Percentiles rank a stretch among this genome's conserved stretches.
Conservation (phyloP, 64 coral and sea anemone species). For the Exaiptasia diaphana region DNA sequence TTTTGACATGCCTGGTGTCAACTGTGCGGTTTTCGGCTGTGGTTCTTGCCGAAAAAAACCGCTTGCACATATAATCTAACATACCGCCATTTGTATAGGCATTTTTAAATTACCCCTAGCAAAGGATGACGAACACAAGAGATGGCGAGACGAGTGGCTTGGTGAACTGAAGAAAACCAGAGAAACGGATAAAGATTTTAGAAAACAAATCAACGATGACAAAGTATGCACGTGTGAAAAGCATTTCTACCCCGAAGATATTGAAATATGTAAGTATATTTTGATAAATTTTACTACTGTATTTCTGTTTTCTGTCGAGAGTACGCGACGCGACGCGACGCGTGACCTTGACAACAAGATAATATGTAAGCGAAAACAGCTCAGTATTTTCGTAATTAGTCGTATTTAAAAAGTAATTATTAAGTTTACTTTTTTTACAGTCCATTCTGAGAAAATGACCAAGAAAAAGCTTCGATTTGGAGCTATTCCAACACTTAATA, state of each 20-base stretch:
- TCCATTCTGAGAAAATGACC: not conserved
- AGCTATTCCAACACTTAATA: not conserved
- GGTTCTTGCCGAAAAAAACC: too few relatives aligned
- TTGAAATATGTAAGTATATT: slow-evolving; percentile 10
- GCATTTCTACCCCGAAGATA: slow-evolving; percentile 9
- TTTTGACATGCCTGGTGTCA: not conserved
- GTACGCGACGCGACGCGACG: too few relatives aligned
- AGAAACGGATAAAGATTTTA: not conserved
- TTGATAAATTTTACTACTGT: not conserved
- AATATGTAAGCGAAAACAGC: not conserved
- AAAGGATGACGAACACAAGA: slow-evolving; percentile 3
- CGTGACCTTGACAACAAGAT: too few relatives aligned
- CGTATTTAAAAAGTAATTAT: not conserved
- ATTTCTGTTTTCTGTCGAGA: too few relatives aligned
- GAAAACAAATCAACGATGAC: not conserved
- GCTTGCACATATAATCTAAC: not conserved
- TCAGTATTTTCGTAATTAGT: not conserved
- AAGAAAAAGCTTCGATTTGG: slow-evolving; percentile 14
- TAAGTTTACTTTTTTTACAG: not conserved
- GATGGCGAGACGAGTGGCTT: slow-evolving; percentile 9
- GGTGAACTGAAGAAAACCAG: slow-evolving; percentile 7
- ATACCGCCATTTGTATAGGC: not conserved
- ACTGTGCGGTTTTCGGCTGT: too few relatives aligned
- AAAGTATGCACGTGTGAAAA: slow-evolving; percentile 1
- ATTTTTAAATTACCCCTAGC: slow-evolving; percentile 9